These are phyloP conservation scores for Eristalinus sepulchralis DNA, from an alignment of 2,888 invertebrate species.

Conservation along the genomic window DNA sequence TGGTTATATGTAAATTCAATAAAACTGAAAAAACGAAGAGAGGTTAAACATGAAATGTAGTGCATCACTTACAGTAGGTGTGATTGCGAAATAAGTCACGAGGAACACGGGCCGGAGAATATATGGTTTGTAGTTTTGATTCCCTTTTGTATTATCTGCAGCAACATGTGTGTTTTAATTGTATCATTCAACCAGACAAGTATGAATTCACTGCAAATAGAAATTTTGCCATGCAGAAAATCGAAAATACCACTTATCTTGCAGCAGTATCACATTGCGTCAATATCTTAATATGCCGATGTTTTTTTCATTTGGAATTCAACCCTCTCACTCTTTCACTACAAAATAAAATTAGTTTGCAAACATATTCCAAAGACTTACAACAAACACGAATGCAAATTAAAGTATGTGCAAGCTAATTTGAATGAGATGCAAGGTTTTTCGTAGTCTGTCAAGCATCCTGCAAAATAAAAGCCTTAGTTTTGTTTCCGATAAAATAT, in stretches of 20 bases:
- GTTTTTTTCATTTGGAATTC: not conserved
- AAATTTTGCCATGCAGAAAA: constrained; percentile 63
- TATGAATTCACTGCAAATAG: constrained; percentile 24
- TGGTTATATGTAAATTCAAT: constrained; percentile 4
- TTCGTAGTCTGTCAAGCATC: constrained; percentile 7
- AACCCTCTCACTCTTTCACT: constrained; percentile 25
- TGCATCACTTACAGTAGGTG: constrained; percentile 47
- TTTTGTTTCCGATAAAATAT: not conserved
- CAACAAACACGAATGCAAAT: constrained; percentile 41
- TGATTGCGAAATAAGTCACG: constrained; percentile 27
- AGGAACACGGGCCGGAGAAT: constrained; percentile 46
- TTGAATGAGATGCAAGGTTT: not conserved
- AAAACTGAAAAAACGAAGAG: constrained; percentile 28
- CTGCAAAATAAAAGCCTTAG: constrained; percentile 11
- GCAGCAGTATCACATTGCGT: not conserved
- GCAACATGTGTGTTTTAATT: constrained; percentile 42
- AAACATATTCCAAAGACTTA: constrained; percentile 60
- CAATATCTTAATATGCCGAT: not conserved
- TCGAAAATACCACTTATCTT: constrained; percentile 54
- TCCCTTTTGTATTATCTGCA: constrained; percentile 67
- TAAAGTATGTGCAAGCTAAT: not conserved
- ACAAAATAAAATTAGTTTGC: constrained; percentile 62
- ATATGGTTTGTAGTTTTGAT: constrained; percentile 64
- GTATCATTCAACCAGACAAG: constrained; percentile 1
- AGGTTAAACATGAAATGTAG: constrained; percentile 27